These are phyloP conservation scores for Holothuria scabra DNA, from an alignment of 53 echinoderm and acorn worm species.

Conservation along the genomic window DNA sequence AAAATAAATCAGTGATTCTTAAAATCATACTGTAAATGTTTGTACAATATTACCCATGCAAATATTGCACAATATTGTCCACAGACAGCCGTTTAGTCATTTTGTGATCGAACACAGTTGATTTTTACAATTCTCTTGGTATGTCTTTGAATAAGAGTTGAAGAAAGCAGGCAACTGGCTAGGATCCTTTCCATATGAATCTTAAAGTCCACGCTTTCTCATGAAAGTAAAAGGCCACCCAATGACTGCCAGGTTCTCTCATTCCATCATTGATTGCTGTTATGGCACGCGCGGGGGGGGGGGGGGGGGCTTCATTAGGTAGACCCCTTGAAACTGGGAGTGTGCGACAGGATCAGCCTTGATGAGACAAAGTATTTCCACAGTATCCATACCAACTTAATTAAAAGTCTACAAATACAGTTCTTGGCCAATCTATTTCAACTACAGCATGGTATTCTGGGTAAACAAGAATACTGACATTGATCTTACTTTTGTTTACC, in stretches of 20 bases:
- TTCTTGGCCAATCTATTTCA: constrained; percentile 56
- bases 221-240: not conserved
- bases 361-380: not conserved
- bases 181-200: constrained; percentile 62
- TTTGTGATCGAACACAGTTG: constrained; percentile 50
- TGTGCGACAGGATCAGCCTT: constrained; percentile 13
- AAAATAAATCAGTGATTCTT: constrained; percentile 69
- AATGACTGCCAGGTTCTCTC: constrained; percentile 61
- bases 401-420: constrained; percentile 58
- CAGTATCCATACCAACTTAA: not conserved
- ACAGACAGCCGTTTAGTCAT: constrained; percentile 61
- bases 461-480: not conserved
- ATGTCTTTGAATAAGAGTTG: constrained; percentile 31
- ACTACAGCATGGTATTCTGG: constrained; percentile 63
- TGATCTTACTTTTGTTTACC: no score
- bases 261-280: constrained; percentile 62
- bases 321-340: constrained; percentile 4
- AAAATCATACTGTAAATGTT: constrained; percentile 56
- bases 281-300: not conserved
- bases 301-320: not conserved
- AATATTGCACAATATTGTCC: constrained; percentile 68
- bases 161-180: constrained; percentile 33
- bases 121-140: not conserved
- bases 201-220: constrained; percentile 45
- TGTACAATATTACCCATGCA: constrained; percentile 42